phyloP scores from a whole-genome alignment of 2,888 invertebrate genomes.

The Zele albiditarsus region DNA sequence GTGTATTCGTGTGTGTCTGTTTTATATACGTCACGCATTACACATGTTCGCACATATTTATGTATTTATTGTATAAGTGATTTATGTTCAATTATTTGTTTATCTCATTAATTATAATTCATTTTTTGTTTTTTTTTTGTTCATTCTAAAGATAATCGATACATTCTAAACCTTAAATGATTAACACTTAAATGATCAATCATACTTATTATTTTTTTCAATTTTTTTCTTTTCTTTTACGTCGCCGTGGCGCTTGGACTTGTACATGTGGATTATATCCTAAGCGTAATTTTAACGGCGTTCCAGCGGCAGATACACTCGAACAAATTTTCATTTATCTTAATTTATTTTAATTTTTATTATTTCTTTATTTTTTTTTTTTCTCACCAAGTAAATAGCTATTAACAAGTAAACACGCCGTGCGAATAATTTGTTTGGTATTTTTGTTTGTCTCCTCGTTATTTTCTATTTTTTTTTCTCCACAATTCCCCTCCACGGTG shows the following conservation, averaged over 20 bases:
- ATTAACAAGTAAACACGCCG: slow-evolving; percentile 46
- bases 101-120: slow-evolving; percentile 29
- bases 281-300: slow-evolving; percentile 54
- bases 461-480: slow-evolving; percentile 16
- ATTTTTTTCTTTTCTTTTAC: slow-evolving; percentile 37
- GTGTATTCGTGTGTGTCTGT: slow-evolving; percentile 1
- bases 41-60: not conserved
- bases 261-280: slow-evolving; percentile 53
- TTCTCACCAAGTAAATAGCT: slow-evolving; percentile 41
- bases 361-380: slow-evolving; percentile 18
- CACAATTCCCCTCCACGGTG: slow-evolving; percentile 14
- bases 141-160: slow-evolving; percentile 51
- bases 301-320: slow-evolving; percentile 39
- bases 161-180: slow-evolving; percentile 50
- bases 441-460: slow-evolving; percentile 39
- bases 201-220: slow-evolving; percentile 46
- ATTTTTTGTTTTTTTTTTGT: slow-evolving; percentile 34
- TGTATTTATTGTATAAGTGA: slow-evolving; percentile 13
- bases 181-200: slow-evolving; percentile 51
- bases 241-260: slow-evolving; percentile 53
- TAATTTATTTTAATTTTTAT: slow-evolving; percentile 16
- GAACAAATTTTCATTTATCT: slow-evolving; percentile 34
- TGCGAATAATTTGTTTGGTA: slow-evolving; percentile 40
- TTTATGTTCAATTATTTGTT: slow-evolving; percentile 27
- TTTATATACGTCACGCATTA: slow-evolving; percentile 15